Base-by-base conservation (phyloP, 2,113 vertebrate species). In the Synchiropus splendidus region DNA sequence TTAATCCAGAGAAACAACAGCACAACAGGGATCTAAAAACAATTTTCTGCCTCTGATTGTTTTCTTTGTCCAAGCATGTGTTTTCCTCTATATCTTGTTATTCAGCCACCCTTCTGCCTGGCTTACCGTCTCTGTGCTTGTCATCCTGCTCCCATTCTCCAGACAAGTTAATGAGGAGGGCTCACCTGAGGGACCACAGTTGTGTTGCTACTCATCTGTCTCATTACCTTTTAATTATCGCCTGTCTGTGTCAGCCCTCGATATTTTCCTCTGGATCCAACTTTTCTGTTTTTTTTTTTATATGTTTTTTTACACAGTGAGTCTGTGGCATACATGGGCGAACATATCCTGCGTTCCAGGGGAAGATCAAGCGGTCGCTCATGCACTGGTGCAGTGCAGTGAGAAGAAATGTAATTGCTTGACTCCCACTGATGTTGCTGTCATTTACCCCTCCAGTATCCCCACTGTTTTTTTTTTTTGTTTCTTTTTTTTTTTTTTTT, bases 171-270 rank as follows among this genome's bases (percentile, higher is more conserved):
- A 77, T 77, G 71, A 77, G 77, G 56, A 45, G 51, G 50, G 59
- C 58, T 66, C 67, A 77, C 71, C 73, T 64, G 45, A 70, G 79
- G 71, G 77, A 74, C 42, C 43, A 15, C 14, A 39, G 39, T 61
- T 67, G 50, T 65, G 68, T 75, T 61, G 48, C 42, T 47, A 57
- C 74, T 73, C 63, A 70, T 75, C 77, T 63, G 62, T 70, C 71
- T 77, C 58, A 80, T 78, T 78, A 70, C 41, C 61, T 66, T 66
- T 62, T 82, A 60, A 75, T 82, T 82, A 80, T 72, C 70, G 70
- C 66, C 45, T 14, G 18, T 27, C 37, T 36, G 50, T 61, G 62
- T 37, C 34, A 46, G 45, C 18, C 46, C 35, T 38, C 63, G 49
- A 36, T 59, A 50, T 65, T 54, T 55, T 32, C 31, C 46, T 45